Evolutionary conservation across 2,113 vertebrate genomes (phyloP), one percentile per base, ranked within the genome.

Genomic region (Quiscalus mexicanus): DNA sequence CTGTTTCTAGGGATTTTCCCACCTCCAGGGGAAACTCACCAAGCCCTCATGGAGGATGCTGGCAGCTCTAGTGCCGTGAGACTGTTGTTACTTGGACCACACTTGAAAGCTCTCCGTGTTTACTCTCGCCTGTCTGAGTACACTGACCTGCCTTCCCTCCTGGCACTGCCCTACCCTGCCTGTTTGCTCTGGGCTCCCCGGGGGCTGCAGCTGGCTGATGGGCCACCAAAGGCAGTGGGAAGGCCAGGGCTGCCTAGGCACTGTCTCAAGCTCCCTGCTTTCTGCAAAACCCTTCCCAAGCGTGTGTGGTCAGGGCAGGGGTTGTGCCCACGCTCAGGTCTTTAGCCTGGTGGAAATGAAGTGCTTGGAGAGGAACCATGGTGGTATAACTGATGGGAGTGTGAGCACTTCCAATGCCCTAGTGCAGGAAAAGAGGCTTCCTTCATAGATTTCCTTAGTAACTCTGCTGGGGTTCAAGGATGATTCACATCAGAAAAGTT

Each of bases 221-320:
- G 9, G 52, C 24, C 39, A 31, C 3, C 69, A 33, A 37, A 78
- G 68, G 60, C 30, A 1, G 13, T 0, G 23, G 3, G 23, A 55
- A 82, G 33, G 62, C 30, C 87, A 79, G 7, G 4, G 30, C 37
- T 59, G 60, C 17, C 47, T 2, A 10, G 24, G 21, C 22, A n/a
- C 12, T 45, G 21, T 27, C 44, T 70, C 47, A 19, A 74, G 23
- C 45, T 25, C 39, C 1, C 2, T 0, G 2, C 15, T 24, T 67
- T 50, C 16, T 33, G 33, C 39, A 50, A 60, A 67, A 71, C 21
- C 44, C 60, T 75, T 74, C 42, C 55, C 27, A 14, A 60, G 42
- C 0, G 0, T 1, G 2, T 35, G 16, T 27, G 0, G 0, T 22
- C 52, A 22, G 0, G 3, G 39, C 59, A 58, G 60, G 2, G 8